Percentiles rank a stretch among this genome's conserved stretches.
phyloP scores from a whole-genome alignment of 2,113 vertebrate species.

The Rhinopithecus roxellana region DNA sequence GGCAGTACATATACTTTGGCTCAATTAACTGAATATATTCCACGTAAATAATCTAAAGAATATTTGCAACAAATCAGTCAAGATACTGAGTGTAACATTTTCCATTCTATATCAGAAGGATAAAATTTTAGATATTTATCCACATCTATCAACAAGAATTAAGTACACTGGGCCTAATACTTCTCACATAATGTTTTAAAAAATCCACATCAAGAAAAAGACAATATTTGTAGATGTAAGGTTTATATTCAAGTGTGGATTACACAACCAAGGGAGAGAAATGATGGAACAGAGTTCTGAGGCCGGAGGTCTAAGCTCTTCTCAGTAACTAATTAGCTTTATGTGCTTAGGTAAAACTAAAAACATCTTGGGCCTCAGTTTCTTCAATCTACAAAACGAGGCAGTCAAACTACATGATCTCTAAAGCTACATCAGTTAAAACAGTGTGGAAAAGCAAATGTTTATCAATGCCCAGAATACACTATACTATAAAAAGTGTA shows the following conservation, averaged over 20 bases:
- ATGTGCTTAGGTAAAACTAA: not conserved
- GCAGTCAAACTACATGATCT: not conserved
- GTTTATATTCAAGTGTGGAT: not conserved
- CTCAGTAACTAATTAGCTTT: not conserved
- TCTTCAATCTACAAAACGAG: not conserved
- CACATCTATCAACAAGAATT: slow-evolving; percentile 8
- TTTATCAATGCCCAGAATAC: not conserved
- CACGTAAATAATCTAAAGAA: not conserved
- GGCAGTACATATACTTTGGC: not conserved
- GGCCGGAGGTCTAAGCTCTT: not conserved
- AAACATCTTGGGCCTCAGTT: not conserved
- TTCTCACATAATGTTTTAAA: not conserved
- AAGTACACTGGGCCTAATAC: not conserved
- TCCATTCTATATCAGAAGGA: not conserved
- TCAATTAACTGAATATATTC: not conserved
- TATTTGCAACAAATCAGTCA: slow-evolving; percentile 18
- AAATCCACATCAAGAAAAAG: not conserved
- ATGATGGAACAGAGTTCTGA: not conserved
- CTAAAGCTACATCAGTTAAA: not conserved
- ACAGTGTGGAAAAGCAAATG: not conserved
- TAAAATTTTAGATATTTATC: not conserved
- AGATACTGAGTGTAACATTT: not conserved
- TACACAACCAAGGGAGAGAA: not conserved
- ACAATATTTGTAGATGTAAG: not conserved
- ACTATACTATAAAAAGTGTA: not conserved